Evolutionary conservation across 2,113 vertebrate genomes (phyloP).

Genomic region (Neodon shergylaensis): DNA sequence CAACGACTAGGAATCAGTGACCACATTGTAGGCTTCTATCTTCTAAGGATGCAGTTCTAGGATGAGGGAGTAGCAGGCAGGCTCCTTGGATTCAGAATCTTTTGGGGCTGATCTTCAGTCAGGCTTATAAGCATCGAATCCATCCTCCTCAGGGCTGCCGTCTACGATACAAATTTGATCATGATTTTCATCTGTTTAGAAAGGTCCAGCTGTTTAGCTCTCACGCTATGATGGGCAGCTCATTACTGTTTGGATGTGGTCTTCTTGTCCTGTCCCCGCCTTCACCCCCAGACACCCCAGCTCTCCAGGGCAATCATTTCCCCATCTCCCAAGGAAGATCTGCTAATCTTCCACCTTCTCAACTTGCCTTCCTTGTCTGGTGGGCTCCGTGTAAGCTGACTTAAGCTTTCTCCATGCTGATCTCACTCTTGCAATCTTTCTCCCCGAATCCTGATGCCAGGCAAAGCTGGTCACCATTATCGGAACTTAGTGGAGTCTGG

Average conservation of each 20-base stretch:
- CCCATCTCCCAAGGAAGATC: background rate
- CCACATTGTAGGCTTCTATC: background rate
- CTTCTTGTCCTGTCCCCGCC: background rate
- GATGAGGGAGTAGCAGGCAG: background rate
- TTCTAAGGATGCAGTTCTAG: background rate
- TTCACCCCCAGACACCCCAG: background rate
- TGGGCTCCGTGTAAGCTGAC: background rate
- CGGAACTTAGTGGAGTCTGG: background rate
- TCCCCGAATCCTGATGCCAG: background rate
- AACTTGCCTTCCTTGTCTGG: background rate
- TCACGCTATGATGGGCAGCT: background rate
- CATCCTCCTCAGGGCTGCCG: background rate
- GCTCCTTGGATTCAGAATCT: too few relatives aligned
- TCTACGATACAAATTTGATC: background rate
- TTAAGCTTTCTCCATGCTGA: background rate
- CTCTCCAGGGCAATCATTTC: background rate
- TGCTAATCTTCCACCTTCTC: background rate
- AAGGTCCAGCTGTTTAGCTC: background rate
- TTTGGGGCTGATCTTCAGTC: too few relatives aligned
- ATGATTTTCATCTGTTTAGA: background rate
- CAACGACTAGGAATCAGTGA: background rate
- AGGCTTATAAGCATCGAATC: accelerated
- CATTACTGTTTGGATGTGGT: background rate
- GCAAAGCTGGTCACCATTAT: background rate
- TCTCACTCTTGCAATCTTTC: background rate